phyloP scores from a whole-genome alignment of 2,113 vertebrate species.

The Thunnus thynnus region DNA sequence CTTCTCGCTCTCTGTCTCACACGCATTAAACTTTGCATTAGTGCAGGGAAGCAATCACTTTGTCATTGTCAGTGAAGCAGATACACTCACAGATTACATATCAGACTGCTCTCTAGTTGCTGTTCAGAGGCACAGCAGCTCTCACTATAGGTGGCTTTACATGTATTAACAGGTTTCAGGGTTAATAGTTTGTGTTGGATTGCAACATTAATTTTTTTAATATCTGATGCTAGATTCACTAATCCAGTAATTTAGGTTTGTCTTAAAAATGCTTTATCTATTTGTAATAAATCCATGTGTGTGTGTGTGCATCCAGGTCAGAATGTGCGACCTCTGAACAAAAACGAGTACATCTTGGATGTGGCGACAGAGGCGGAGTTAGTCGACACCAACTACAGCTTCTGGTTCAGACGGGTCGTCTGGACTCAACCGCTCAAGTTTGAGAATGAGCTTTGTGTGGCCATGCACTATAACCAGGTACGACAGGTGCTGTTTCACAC shows the following conservation, averaged over 20 bases:
- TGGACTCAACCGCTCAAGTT: constrained; percentile 95
- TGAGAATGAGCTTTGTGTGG: constrained; percentile 94
- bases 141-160: constrained; percentile 18
- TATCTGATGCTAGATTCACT: background rate
- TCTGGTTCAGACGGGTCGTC: constrained; percentile 95
- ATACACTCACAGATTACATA: constrained; percentile 46
- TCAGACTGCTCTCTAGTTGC: constrained; percentile 35
- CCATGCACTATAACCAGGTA: constrained; percentile 96
- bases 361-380: constrained; percentile 89
- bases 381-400: constrained; percentile 88
- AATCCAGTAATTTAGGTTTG: background rate
- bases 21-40: constrained; percentile 7
- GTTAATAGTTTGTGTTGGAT: background rate
- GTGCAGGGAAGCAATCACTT: constrained; percentile 3
- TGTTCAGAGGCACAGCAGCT: constrained; percentile 43
- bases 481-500: background rate
- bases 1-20: background rate
- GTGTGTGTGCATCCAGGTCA: constrained; percentile 84
- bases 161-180: constrained; percentile 7
- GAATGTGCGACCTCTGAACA: constrained; percentile 92
- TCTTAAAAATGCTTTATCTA: background rate
- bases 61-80: constrained; percentile 3
- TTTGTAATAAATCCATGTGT: background rate
- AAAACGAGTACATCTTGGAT: constrained; percentile 92
- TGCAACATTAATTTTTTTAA: background rate